phyloP scores from a whole-genome alignment of 2,797 vertebrate species.

The Chelidonichthys spinosus region DNA sequence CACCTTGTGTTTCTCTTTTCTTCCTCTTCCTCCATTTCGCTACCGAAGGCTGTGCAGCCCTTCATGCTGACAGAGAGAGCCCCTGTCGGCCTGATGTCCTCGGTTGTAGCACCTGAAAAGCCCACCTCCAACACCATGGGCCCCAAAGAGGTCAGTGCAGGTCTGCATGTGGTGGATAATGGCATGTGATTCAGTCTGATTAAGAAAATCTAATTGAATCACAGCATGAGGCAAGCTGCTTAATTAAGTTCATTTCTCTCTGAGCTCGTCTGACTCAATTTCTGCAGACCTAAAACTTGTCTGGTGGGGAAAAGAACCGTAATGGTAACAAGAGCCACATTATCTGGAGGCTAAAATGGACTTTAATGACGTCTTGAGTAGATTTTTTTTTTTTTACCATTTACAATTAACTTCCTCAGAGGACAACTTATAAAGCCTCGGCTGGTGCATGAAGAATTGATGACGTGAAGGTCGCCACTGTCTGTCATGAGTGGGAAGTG shows the following conservation, averaged over 20 bases:
- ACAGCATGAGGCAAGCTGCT: slow-evolving; percentile 7
- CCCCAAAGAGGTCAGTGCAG: slow-evolving; percentile 82
- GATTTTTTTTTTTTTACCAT: background rate
- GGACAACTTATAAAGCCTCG: background rate
- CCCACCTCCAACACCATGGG: slow-evolving; percentile 79
- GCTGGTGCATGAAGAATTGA: background rate
- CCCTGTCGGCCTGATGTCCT: slow-evolving; percentile 83
- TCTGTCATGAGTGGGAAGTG: slow-evolving; percentile 19
- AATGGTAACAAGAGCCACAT: fast-evolving
- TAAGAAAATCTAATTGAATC: slow-evolving; percentile 22
- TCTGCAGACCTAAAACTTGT: background rate
- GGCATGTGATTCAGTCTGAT: background rate
- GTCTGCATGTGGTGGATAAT: background rate
- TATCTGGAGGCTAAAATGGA: background rate
- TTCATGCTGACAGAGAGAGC: slow-evolving; percentile 79
- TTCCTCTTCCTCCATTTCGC: slow-evolving; percentile 11
- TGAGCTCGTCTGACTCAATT: slow-evolving; percentile 10
- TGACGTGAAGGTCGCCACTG: background rate
- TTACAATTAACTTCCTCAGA: background rate
- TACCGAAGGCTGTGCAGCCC: slow-evolving; percentile 17
- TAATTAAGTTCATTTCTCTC: slow-evolving; percentile 21
- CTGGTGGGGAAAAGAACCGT: background rate
- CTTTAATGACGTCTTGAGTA: background rate
- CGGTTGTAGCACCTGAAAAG: slow-evolving; percentile 78
- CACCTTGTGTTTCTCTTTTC: background rate